A percentile compares a stretch with the other conserved stretches of the same genome.
Evolutionary conservation across 1,140 invertebrate genomes (phyloP).

Genomic region (Limonius californicus): DNA sequence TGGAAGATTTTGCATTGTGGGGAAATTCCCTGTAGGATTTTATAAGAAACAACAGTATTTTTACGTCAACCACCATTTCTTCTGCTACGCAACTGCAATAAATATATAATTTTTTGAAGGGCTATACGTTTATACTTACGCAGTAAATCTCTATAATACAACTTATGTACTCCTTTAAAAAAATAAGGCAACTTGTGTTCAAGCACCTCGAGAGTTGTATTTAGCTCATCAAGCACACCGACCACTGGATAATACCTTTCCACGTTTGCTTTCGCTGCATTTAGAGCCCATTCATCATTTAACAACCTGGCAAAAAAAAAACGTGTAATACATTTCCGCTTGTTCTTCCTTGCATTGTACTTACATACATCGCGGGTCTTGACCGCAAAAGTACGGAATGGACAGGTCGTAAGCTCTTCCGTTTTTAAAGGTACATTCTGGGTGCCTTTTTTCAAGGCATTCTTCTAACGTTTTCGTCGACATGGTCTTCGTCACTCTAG

Average conservation of each 20-base stretch:
- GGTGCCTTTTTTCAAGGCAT: slow-evolving; percentile 6
- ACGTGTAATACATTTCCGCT: too few species aligned
- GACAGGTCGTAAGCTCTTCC: slow-evolving; percentile 44
- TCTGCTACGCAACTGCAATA: too few species aligned
- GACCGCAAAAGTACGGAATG: slow-evolving; percentile 66
- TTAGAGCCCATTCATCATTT: slow-evolving; percentile 60
- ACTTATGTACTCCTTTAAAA: slow-evolving; percentile 53
- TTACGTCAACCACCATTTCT: too few species aligned
- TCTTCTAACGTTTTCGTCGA: not conserved
- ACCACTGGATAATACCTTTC: slow-evolving; percentile 63
- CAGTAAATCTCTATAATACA: slow-evolving; percentile 54
- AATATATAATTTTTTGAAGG: slow-evolving; percentile 6
- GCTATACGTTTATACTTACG: slow-evolving; percentile 47
- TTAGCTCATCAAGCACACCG: slow-evolving; percentile 61
- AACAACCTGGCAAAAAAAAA: slow-evolving; percentile 51
- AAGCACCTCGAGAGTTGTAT: slow-evolving; percentile 56
- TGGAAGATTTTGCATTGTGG: too few species aligned
- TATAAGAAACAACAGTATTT: too few species aligned
- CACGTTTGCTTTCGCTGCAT: slow-evolving; percentile 61
- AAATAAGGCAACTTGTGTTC: slow-evolving; percentile 59
- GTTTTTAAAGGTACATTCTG: slow-evolving; percentile 32
- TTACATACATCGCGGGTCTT: slow-evolving; percentile 58
- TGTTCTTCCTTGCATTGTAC: slow-evolving; percentile 28
- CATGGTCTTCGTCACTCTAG: too few species aligned
- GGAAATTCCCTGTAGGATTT: too few species aligned